Base-by-base conservation (phyloP, 2,113 vertebrate genomes). In the Orientallactaga bullata region DNA sequence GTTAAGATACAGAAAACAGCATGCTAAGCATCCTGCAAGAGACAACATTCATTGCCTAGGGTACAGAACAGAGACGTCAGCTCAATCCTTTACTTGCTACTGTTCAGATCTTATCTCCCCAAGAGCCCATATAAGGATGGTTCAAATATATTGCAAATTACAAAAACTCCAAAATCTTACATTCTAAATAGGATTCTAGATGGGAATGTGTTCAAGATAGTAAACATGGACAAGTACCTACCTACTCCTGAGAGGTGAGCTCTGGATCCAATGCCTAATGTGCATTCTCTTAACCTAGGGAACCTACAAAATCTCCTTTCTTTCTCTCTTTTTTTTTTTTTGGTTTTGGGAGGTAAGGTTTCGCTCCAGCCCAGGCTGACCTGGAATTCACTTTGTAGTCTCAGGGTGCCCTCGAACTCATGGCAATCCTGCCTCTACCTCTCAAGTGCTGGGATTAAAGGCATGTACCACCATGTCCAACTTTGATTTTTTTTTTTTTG, bases 121-220 rank as follows among this genome's bases (percentile, higher is more conserved):
- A 72, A 85, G 0, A 72, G 39, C 63, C n/a, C 69, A 88, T 63
- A 76, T 13, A 85, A 85, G 76, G 74, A 61, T 21, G 71, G 42
- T 37, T 89, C 47, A 69, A 42, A 55, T 92, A 69, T 35, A 69
- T 6, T 63, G 79, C 63, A 80, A 87, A 74, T 91, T 35, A 86
- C 7, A 88, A 20, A 90, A 20, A 87, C 78, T 82, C n/a, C 63
- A 71, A n/a, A 68, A 1, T 68, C 66, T 93, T 66, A 89, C 90
- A 89, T 85, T 93, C 69, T 78, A 85, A 79, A 37, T 30, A 95
- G 80, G 42, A 83, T n/a, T 71, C 66, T 55, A 86, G 74, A 83
- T 42, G 72, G 37, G 66, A 78, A 77, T 35, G 42, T 80, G 68
- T 74, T 35, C 80, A 12, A 58, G 66, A 37, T n/a, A 76, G 85